Base-by-base conservation (phyloP, 2,797 vertebrate species). In the Amphiprion clarkii region DNA sequence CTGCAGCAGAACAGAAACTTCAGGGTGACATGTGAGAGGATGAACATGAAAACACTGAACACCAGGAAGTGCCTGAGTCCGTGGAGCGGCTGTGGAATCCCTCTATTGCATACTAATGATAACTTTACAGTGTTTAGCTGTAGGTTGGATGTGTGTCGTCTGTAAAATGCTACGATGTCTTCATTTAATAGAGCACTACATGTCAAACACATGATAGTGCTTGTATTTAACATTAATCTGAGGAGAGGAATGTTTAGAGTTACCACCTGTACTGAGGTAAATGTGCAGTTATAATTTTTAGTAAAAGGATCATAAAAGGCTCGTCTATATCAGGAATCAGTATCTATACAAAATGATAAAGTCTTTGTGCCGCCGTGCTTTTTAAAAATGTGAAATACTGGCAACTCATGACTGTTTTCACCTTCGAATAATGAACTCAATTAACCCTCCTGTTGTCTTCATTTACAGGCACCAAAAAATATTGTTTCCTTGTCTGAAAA, bases 61-160 rank as follows among this genome's bases (percentile, higher is more conserved):
- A 79, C 58, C 60, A 56, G 46, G 76, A 17, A 42, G 39, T 62
- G 68, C 76, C 76, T 81, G 78, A 82, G 64, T 52, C 59, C 67
- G 48, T 67, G 62, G 21, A 74, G 48, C 23, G 1, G 40, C 60
- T 67, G 8, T 27, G 68, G 61, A 59, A 65, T 56, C 11, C 6
- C 64, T 70, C 21, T 46, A 69, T 17, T n/a, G 33, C 49, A 71
- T 52, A 51, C 23, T 17, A 3, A 57, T 12, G 31, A 57, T 44
- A 39, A 71, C 46, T 3, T 65, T 56, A 51, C 53, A 63, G 54
- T 49, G 51, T n/a, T 33, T 17, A 29, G 11, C 6, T 53, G 27
- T 25, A 31, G 11, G n/a, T 54, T 42, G 57, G 17, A 66, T 63
- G 3, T 16, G 14, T 42, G 69, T 49, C 39, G 36, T 29, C 8